Evolutionary conservation across 2,113 vertebrate species (phyloP).

Genomic region (Scalopus aquaticus): DNA sequence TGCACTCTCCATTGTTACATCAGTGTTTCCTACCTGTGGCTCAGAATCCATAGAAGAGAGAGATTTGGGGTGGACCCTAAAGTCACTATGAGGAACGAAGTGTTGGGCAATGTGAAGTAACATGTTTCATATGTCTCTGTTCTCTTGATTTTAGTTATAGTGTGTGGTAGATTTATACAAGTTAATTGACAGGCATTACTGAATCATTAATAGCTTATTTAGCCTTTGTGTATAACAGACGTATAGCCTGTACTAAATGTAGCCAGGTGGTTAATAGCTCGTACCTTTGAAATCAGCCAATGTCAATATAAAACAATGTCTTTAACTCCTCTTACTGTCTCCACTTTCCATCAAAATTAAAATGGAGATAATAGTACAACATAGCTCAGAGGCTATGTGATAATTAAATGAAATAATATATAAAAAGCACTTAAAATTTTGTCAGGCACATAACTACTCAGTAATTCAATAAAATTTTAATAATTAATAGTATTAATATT

Average conservation of each 20-base stretch:
- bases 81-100: neutral
- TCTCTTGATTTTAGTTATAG: neutral
- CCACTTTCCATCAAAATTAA: neutral
- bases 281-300: neutral
- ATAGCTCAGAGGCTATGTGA: neutral
- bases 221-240: constrained; percentile 10
- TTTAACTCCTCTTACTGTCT: neutral
- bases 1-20: neutral
- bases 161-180: neutral
- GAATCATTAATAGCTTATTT: neutral
- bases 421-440: neutral
- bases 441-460: neutral
- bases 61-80: neutral
- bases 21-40: neutral
- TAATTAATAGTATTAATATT: neutral
- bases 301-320: neutral
- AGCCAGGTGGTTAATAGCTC: neutral
- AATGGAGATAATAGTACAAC: neutral
- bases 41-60: neutral
- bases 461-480: neutral
- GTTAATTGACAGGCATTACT: constrained; percentile 1
- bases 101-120: neutral
- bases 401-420: neutral
- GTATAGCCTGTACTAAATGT: neutral
- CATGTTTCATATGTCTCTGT: neutral